A percentile compares a stretch with the other conserved stretches of the same genome.
These are phyloP conservation scores for Catalaphyllia jardinei DNA, from an alignment of 64 coral and sea anemone genomes.

Conservation along the genomic window DNA sequence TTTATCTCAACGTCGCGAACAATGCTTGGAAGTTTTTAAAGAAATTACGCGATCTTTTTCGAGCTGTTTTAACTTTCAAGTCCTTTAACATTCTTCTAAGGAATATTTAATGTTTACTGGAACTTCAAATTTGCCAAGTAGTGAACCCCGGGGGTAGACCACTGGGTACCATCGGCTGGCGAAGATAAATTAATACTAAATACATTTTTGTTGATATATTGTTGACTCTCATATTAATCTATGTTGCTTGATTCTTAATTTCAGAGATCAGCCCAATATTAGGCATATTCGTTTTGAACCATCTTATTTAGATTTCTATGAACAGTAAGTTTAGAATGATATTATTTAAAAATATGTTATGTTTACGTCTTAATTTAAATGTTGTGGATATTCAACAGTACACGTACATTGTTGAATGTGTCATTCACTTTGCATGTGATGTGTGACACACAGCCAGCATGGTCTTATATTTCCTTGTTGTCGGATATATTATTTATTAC, in stretches of 20 bases:
- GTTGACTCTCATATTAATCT: neutral
- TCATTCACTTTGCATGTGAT: neutral
- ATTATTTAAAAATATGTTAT: too few relatives aligned
- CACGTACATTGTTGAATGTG: neutral
- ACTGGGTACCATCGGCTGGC: neutral
- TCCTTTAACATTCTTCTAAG: neutral
- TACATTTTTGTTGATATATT: neutral
- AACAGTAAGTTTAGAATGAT: slow-evolving; percentile 76
- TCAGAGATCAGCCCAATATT: slow-evolving; percentile 84
- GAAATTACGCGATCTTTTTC: neutral
- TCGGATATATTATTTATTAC: neutral
- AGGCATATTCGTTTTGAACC: slow-evolving; percentile 97
- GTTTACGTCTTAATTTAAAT: neutral
- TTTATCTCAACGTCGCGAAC: slow-evolving; percentile 13
- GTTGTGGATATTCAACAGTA: neutral
- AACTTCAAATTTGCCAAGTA: neutral
- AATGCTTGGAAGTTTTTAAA: neutral
- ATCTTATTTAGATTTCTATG: slow-evolving; percentile 90
- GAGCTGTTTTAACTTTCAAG: neutral
- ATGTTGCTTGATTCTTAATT: slow-evolving; percentile 23
- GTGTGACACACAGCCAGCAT: neutral
- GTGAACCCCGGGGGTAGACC: neutral
- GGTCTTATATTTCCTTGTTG: neutral
- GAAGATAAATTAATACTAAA: neutral
- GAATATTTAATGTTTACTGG: neutral